Evolutionary conservation across 53 echinoderm and acorn worm genomes (phyloP).

Genomic region (Holothuria scabra): DNA sequence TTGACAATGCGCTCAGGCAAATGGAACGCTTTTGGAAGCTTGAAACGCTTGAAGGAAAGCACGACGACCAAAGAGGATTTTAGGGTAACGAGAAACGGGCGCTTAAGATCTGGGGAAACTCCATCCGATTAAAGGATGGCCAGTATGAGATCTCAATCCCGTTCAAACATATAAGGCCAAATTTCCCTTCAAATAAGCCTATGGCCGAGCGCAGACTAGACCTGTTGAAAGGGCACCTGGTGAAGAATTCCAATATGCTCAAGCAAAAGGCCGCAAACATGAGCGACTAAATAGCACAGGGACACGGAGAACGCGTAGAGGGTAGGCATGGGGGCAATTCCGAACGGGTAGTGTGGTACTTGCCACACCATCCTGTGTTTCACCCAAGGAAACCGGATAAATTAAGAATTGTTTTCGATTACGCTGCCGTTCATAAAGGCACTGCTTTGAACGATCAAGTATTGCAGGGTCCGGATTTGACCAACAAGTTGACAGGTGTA

Average conservation of each 20-base stretch:
- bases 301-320: conserved; percentile 33
- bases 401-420: conserved; percentile 41
- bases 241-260: background rate
- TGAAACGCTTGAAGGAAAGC: background rate
- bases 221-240: background rate
- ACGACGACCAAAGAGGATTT: background rate
- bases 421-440: background rate
- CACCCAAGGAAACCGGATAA: conserved; percentile 52
- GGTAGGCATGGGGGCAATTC: background rate
- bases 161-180: background rate
- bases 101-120: background rate
- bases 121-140: conserved; percentile 10
- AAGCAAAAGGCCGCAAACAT: conserved; percentile 4
- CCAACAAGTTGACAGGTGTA: conserved; percentile 52
- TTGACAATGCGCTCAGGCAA: background rate
- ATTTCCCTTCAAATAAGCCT: background rate
- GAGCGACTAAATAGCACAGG: background rate
- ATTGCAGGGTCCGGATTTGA: conserved; percentile 50
- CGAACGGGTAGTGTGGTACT: conserved; percentile 34
- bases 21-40: conserved; percentile 20
- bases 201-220: background rate
- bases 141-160: conserved; percentile 39
- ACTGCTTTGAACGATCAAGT: conserved; percentile 46
- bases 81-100: conserved; percentile 7
- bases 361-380: conserved; percentile 45